A percentile compares a stretch with the other conserved stretches of the same genome.
Evolutionary conservation across 2,113 vertebrate genomes (phyloP).

Genomic region (Channa argus): DNA sequence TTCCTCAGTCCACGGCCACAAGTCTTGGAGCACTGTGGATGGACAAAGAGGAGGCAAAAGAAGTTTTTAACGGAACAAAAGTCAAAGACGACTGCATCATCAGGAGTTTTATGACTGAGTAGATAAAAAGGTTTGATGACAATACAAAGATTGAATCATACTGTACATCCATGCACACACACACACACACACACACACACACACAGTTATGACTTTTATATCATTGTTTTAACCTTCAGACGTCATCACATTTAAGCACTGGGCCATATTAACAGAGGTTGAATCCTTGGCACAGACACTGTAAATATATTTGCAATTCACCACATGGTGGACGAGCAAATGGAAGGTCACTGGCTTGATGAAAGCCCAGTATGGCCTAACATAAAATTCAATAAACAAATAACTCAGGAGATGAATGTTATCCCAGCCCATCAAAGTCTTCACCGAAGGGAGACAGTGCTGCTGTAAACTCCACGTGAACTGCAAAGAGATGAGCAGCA

Average conservation of each 20-base stretch:
- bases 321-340: constrained; percentile 49
- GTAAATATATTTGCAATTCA: constrained; percentile 44
- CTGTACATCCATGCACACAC: background rate
- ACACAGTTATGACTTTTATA: constrained; percentile 1
- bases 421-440: constrained; percentile 47
- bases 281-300: constrained; percentile 42
- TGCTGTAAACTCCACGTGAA: constrained; percentile 57
- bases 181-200: background rate
- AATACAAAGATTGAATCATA: background rate
- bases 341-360: constrained; percentile 63
- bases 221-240: constrained; percentile 59
- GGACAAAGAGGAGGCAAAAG: background rate
- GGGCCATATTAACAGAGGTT: constrained; percentile 32
- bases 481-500: constrained; percentile 19
- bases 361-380: constrained; percentile 55
- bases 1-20: constrained; percentile 93
- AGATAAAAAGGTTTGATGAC: constrained; percentile 12
- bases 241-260: constrained; percentile 19
- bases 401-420: constrained; percentile 57
- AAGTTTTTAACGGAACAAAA: background rate
- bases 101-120: constrained; percentile 2
- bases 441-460: constrained; percentile 12
- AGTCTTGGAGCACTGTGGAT: constrained; percentile 92
- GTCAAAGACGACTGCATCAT: background rate
- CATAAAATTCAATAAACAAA: constrained; percentile 67